Percentiles rank a stretch among this genome's conserved stretches.
Conservation (phyloP, 2,113 vertebrate species). For the Dissostichus mawsoni region DNA sequence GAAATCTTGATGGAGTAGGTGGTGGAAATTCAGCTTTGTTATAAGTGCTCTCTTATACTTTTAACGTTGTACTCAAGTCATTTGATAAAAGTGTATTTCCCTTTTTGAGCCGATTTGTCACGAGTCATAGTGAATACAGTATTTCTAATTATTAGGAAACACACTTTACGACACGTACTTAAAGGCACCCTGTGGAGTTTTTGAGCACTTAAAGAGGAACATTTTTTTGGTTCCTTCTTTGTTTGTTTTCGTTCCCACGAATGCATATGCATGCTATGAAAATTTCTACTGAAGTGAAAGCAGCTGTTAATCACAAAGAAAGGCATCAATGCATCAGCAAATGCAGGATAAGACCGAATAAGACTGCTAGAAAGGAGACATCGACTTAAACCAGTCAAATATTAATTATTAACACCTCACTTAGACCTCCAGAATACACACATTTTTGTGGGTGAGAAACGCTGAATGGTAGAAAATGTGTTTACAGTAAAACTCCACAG, state of each 20-base stretch:
- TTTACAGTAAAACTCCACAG: conserved; percentile 13
- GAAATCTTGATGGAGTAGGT: neutral
- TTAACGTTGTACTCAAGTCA: neutral
- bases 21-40: neutral
- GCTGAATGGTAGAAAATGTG: neutral
- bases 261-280: neutral
- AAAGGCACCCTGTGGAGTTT: conserved; percentile 5
- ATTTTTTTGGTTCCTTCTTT: neutral
- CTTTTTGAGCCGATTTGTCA: neutral
- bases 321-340: no score
- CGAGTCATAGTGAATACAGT: neutral
- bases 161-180: neutral
- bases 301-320: neutral
- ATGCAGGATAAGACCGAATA: neutral
- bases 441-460: neutral
- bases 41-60: neutral
- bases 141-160: neutral
- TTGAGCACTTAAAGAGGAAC: no score
- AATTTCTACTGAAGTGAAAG: neutral
- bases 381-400: neutral
- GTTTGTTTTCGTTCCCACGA: no score
- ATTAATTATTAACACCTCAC: neutral
- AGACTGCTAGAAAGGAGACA: neutral
- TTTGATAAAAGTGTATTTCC: neutral
- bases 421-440: neutral